Base-by-base conservation (phyloP, 2,113 vertebrate species). In the Eleginops maclovinus region DNA sequence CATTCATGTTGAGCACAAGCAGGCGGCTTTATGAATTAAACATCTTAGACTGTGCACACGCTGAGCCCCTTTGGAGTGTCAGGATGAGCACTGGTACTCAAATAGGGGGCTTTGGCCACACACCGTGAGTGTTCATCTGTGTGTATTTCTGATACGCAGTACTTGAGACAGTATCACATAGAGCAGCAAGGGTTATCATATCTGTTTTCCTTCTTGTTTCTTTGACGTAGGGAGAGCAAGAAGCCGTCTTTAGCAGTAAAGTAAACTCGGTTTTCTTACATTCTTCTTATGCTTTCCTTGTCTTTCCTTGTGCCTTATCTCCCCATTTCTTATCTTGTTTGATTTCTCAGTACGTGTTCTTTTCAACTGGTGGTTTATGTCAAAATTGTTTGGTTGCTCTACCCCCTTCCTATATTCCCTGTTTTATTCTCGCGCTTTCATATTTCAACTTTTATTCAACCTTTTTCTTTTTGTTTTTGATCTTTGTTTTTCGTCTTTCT, bases 11-110 rank as follows among this genome's bases (percentile, higher is more conserved):
- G 44, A 85, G 74, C 69, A 26, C 59, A 69, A 80, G 54, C 80
- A 62, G 74, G 86, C 77, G 46, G 60, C 76, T 17, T 59, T 62
- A 87, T 88, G 89, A 91, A 92, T 93, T 89, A 91, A 91, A 92
- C 88, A 93, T 90, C 71, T 83, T 31, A 87, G 77, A 75, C 79
- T 40, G 82, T 28, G 72, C 56, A 9, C 87, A 80, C 54, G 15
- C 88, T 59, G 84, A 73, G 83, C n/a, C 63, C 66, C 72, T 86
- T 89, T 86, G 50, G 82, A 88, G 82, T 82, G 87, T 90, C 81
- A 68, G 84, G 75, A 77, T 68, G 67, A 84, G 82, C 77, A 15
- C 61, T 83, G 72, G 86, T 77, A 63, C 62, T 62, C 66, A 62
- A 67, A 73, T n/a, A 41, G 63, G 60, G 63, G 63, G 71, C 67